phyloP scores from a whole-genome alignment of 2,113 vertebrate species.

The Aptenodytes patagonicus region DNA sequence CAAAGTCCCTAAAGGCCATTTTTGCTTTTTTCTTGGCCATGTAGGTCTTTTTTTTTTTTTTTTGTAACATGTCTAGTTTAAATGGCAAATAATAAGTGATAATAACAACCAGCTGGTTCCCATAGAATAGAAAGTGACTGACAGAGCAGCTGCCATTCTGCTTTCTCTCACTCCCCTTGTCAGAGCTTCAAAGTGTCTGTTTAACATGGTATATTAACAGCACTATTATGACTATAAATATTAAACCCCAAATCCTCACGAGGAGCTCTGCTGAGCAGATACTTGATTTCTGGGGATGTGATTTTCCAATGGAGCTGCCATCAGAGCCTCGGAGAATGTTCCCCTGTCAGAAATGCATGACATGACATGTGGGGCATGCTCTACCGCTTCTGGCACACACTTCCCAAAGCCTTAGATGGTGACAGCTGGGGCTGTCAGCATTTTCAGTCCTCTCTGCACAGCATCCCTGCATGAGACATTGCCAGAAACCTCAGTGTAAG shows the following conservation, averaged over 20 bases:
- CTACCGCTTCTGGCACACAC: neutral
- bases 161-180: neutral
- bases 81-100: constrained; percentile 54
- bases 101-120: constrained; percentile 39
- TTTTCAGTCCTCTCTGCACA: neutral
- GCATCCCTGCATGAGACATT: neutral
- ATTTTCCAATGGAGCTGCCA: neutral
- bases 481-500: neutral
- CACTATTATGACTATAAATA: constrained; percentile 5
- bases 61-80: neutral
- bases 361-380: neutral
- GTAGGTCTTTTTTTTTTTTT: neutral
- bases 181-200: neutral
- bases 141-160: constrained; percentile 3
- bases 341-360: neutral
- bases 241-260: neutral
- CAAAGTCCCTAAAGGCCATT: constrained; percentile 30
- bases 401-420: neutral
- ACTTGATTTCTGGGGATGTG: neutral
- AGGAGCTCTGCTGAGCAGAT: neutral
- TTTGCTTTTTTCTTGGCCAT: constrained; percentile 24
- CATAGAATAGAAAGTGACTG: constrained; percentile 35
- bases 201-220: constrained; percentile 22
- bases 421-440: neutral
- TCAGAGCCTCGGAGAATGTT: neutral